Conservation (phyloP, 1,140 invertebrate genomes). For the Drosophila kepulauana region DNA sequence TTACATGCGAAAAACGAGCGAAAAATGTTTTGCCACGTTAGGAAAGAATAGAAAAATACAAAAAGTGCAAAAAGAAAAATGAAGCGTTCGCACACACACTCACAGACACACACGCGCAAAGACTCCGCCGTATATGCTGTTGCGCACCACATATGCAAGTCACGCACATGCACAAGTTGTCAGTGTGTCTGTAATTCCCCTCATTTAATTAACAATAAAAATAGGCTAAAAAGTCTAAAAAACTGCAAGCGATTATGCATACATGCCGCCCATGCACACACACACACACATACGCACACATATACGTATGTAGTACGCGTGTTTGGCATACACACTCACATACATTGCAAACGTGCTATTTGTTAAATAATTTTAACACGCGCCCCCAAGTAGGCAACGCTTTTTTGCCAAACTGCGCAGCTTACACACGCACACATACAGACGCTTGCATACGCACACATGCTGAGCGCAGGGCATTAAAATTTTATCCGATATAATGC, state of each 20-base stretch:
- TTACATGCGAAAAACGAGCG: conserved; percentile 78
- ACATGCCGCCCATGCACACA: conserved; percentile 36
- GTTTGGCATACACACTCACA: conserved; percentile 47
- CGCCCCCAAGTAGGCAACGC: conserved; percentile 75
- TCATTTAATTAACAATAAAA: conserved; percentile 84
- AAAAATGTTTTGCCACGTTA: conserved; percentile 62
- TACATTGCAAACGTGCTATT: conserved; percentile 74
- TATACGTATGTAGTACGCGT: conserved; percentile 15
- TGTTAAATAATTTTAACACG: conserved; percentile 76
- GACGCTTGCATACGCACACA: conserved; percentile 6
- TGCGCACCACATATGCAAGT: conserved; percentile 3
- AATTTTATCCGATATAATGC: conserved; percentile 82
- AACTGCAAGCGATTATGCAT: conserved; percentile 68
- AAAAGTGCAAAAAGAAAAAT: conserved; percentile 30
- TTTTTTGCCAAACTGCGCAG: conserved; percentile 45
- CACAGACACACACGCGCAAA: conserved; percentile 24
- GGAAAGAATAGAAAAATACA: conserved; percentile 73
- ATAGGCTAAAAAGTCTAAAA: conserved; percentile 83
- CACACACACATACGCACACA: conserved; percentile 1
- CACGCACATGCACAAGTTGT: conserved; percentile 14
- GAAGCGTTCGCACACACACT: conserved; percentile 33
- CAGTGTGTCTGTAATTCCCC: conserved; percentile 59
- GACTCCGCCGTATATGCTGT: neutral
- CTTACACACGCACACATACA: conserved; percentile 30
- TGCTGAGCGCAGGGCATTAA: conserved; percentile 57